These are phyloP conservation scores for Liolophura sinensis DNA, from an alignment of 1,140 invertebrate genomes.

Conservation along the genomic window DNA sequence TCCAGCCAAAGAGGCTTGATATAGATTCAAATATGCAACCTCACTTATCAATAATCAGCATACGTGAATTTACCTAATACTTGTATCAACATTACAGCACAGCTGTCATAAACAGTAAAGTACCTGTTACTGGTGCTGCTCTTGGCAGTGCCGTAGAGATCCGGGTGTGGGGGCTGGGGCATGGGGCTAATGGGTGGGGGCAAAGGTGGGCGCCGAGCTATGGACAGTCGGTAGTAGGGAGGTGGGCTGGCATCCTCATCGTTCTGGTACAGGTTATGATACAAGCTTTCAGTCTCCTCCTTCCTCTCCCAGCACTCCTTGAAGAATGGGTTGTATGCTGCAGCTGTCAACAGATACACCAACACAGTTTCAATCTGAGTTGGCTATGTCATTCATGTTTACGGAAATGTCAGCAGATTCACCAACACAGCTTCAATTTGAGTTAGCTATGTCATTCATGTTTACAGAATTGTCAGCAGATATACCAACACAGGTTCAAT, in stretches of 20 bases:
- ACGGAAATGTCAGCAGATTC: no score
- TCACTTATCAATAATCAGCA: no score
- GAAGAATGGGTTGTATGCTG: constrained; percentile 94
- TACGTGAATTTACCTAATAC: no score
- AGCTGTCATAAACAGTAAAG: not conserved
- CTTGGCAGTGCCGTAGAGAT: constrained; percentile 42
- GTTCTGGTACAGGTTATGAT: constrained; percentile 16
- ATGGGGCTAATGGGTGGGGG: constrained; percentile 69
- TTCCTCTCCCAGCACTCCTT: constrained; percentile 82
- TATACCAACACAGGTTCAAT: no score
- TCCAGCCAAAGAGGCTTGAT: no score
- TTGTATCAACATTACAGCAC: no score
- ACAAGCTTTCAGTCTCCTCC: constrained; percentile 85
- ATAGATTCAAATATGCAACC: no score
- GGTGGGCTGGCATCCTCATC: constrained; percentile 32
- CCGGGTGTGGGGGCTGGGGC: constrained; percentile 58
- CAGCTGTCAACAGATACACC: constrained; percentile 67
- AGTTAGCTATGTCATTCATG: no score
- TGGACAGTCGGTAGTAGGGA: constrained; percentile 34
- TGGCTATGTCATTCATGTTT: no score
- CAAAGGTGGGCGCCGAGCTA: constrained; percentile 66
- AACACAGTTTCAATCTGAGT: not conserved
- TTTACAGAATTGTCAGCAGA: no score
- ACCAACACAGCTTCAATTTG: not conserved
- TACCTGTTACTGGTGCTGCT: constrained; percentile 53